Evolutionary conservation across 2,113 vertebrate genomes (phyloP).

Genomic region (Prionailurus bengalensis): DNA sequence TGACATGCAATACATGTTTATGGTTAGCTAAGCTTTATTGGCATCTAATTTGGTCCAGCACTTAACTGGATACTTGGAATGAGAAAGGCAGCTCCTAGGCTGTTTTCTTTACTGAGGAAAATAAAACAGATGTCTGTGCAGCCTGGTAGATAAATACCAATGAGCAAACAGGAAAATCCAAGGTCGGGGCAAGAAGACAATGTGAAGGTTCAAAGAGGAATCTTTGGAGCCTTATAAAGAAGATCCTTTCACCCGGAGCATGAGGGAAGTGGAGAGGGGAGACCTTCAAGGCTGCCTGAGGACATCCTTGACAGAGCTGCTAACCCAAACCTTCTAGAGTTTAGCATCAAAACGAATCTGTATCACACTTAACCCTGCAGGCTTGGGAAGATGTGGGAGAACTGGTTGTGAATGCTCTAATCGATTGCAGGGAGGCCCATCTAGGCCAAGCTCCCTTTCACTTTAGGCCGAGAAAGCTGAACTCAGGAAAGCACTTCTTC

Average conservation of each 20-base stretch:
- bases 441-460: not conserved
- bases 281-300: not conserved
- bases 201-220: not conserved
- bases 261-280: not conserved
- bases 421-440: no score
- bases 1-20: not conserved
- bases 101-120: not conserved
- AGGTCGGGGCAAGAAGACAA: not conserved
- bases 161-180: not conserved
- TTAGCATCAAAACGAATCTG: not conserved
- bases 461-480: not conserved
- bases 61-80: not conserved
- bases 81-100: not conserved
- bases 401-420: not conserved
- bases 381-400: not conserved
- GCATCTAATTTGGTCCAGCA: not conserved
- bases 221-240: not conserved
- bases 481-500: not conserved
- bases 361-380: not conserved
- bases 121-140: not conserved
- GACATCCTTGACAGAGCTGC: not conserved
- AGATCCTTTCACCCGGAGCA: not conserved
- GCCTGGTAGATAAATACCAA: not conserved
- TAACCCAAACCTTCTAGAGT: not conserved
- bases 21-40: not conserved